phyloP scores from a whole-genome alignment of 2,888 invertebrate genomes.

The Scaptomyza polygonia region DNA sequence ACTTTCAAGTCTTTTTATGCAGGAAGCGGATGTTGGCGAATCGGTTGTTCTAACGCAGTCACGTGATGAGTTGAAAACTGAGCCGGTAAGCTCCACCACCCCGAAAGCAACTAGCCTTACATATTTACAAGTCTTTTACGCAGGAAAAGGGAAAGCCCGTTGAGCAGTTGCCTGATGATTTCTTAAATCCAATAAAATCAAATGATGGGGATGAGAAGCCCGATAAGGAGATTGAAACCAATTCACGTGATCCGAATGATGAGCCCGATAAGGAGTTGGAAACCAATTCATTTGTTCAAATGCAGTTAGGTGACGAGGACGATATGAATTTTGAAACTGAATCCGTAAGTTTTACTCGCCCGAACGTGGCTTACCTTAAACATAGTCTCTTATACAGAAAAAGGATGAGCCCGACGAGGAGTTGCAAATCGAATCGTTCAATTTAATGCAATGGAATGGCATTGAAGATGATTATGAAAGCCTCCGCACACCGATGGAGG shows the following conservation, averaged over 20 bases:
- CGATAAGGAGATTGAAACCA: neutral
- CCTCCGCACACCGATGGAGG: too few relatives aligned
- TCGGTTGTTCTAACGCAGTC: neutral
- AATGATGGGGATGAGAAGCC: neutral
- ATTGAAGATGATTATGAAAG: too few relatives aligned
- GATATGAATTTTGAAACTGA: too few relatives aligned
- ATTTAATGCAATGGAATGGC: too few relatives aligned
- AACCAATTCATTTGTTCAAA: neutral
- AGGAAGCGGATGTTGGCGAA: neutral
- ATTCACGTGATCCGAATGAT: neutral
- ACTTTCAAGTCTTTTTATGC: neutral
- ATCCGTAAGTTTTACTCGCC: too few relatives aligned
- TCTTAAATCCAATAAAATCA: neutral
- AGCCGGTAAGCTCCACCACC: neutral
- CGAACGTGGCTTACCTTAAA: too few relatives aligned
- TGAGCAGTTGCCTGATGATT: neutral
- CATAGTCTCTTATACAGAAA: too few relatives aligned
- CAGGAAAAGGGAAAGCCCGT: neutral
- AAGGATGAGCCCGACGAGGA: slow-evolving; percentile 3
- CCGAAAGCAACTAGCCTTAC: neutral
- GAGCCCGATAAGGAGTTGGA: too few relatives aligned
- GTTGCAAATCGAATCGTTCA: too few relatives aligned
- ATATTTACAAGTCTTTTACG: neutral
- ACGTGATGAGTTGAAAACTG: neutral
- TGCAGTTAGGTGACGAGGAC: neutral